Conservation (phyloP, 2,888 invertebrate genomes). For the Apamea epomidion region DNA sequence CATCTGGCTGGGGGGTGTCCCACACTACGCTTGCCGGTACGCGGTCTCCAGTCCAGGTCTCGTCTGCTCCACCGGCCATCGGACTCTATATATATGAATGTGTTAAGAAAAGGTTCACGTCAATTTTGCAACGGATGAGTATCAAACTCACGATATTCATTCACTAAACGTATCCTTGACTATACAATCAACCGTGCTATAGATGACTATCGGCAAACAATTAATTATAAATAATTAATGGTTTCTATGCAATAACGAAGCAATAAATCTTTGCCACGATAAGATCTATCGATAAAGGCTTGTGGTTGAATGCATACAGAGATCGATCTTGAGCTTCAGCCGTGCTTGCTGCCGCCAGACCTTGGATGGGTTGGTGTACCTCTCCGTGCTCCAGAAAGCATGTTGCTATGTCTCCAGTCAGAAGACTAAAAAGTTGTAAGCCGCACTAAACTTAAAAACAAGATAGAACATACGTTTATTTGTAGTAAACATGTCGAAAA, state of each 20-base stretch:
- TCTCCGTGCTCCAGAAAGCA: neutral
- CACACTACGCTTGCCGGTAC: too few relatives aligned
- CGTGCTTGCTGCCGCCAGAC: neutral
- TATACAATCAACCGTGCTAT: conserved; percentile 14
- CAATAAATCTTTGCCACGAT: conserved; percentile 29
- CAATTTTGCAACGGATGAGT: neutral
- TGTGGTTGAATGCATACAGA: neutral
- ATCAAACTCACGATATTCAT: neutral
- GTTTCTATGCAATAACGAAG: conserved; percentile 35
- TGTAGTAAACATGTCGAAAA: too few relatives aligned
- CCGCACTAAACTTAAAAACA: too few relatives aligned
- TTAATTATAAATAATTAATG: conserved; percentile 47
- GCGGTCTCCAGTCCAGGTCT: too few relatives aligned
- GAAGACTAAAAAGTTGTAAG: neutral
- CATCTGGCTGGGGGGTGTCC: too few relatives aligned
- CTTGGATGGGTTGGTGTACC: neutral
- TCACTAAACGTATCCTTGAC: conserved; percentile 26
- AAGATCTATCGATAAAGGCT: conserved; percentile 18
- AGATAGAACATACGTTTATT: too few relatives aligned
- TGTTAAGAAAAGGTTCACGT: neutral
- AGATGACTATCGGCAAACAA: conserved; percentile 26
- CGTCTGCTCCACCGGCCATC: too few relatives aligned
- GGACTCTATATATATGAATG: too few relatives aligned
- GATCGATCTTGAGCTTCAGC: neutral
- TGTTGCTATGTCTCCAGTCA: neutral